Evolutionary conservation across 2,113 vertebrate species (phyloP), one percentile per base, ranked within the genome.

Genomic region (Motacilla tschutschensis): DNA sequence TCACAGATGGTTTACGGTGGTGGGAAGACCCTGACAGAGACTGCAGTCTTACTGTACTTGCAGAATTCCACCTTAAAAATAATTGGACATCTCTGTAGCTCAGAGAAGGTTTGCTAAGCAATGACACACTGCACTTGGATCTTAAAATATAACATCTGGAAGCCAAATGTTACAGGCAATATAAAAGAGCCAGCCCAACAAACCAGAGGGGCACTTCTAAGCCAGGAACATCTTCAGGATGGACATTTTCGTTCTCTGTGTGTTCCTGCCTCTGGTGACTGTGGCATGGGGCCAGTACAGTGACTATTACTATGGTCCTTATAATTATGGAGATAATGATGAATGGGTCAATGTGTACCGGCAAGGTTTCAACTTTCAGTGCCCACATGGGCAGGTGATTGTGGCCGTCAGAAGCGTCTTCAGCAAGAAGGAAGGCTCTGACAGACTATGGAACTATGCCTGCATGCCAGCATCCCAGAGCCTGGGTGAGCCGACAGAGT

Each of bases 321-420:
- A 97, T 25, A 96, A 98, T 7, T 97, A 98, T 10, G 97, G 98
- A 35, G 55, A 98, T 11, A 98, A 98, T 4, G 98, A 99, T 64
- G 97, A 83, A 24, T 99, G 98, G 98, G 96, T 96, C 91, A 99
- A 99, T 16, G 94, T 96, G 51, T 98, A 98, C 93, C 97, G 98
- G 13, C 99, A 99, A 92, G 97, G 99, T 75, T 99, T 99, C 95
- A 99, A 98, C 97, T 99, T 98, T 94, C 99, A 99, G 95, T 99
- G 99, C 88, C 98, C 98, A 0, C 98, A 98, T 0, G 99, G 99
- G 18, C 98, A 99, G 95, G 98, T 98, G 11, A 91, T 99, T 0
- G 98, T 99, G 91, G 99, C 98, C 0, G n/a, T 98, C 90, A 96
- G 98, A 87, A 99, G 99, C 88, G 98, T 98, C 95, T 99, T 97